Evolutionary conservation across 2,888 invertebrate species (phyloP), one percentile per base, ranked within the genome.

Genomic region (Dione vanillae): DNA sequence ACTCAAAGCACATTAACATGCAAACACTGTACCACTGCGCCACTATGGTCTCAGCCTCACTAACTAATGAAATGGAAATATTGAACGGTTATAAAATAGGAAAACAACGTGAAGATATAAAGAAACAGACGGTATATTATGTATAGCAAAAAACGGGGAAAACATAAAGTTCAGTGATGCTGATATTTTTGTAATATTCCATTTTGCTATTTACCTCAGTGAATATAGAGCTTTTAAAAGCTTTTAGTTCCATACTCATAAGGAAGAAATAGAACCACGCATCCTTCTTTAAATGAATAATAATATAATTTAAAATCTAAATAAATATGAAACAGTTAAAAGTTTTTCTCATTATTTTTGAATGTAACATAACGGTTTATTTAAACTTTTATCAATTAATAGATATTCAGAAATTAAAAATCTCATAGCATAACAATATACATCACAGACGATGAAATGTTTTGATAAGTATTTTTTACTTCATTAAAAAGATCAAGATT

Each of bases 181-280:
- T 27, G n/a, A 16, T 11, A 61, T 61, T 61, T 61, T 61, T 61
- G 45, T 27, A 43, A 40, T 35, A n/a, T 16, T 45, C 16, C 11
- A 12, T 45, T 61, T 14, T 27, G 27, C 10, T n/a, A n/a, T 61
- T 61, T 61, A 43, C 6, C 43, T 61, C 27, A 61, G 45, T 45
- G 45, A 61, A 61, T 45, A 45, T 61, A 40, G 35, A 43, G 35
- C 27, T 61, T 61, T 61, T 45, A 61, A 61, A 45, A 43, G 27
- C 27, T 35, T 59, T 45, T 45, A 61, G 43, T 61, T 61, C 11
- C 19, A 56, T 56, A 56, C 37, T 56, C 16, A 14, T 0, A 37
- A 11, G 37, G 7, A 37, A 11, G 11, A 45, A 61, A 61, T 61
- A 61, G 27, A 61, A 61, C n/a, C 59, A 10, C 43, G 10, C 43